Conservation (phyloP, 2,888 invertebrate species). For the Phalera bucephala region DNA sequence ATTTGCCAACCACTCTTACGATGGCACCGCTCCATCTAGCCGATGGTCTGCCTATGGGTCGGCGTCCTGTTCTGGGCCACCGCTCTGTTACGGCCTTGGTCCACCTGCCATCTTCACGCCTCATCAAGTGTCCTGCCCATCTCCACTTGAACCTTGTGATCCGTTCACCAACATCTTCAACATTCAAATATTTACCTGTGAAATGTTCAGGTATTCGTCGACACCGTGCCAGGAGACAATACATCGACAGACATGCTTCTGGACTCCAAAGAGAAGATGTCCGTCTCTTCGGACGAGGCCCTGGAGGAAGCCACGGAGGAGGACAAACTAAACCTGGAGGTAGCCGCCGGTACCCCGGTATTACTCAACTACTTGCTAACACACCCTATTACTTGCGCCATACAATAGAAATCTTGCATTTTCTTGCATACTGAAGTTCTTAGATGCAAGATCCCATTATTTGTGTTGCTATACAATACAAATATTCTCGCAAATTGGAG, state of each 20-base stretch:
- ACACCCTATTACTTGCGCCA: conserved; percentile 67
- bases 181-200: too few relatives aligned
- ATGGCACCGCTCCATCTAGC: too few relatives aligned
- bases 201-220: conserved; percentile 70
- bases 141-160: too few relatives aligned
- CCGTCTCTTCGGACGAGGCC: conserved; percentile 47
- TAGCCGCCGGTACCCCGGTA: conserved; percentile 73
- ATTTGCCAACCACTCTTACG: too few relatives aligned
- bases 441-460: not conserved
- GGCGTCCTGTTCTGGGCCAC: too few relatives aligned
- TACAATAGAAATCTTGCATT: conserved; percentile 41
- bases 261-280: conserved; percentile 51
- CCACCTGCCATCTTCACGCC: too few relatives aligned
- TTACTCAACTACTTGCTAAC: conserved; percentile 68
- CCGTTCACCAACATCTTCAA: too few relatives aligned
- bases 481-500: not conserved
- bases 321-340: conserved; percentile 57
- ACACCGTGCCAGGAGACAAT: conserved; percentile 56
- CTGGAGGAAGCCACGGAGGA: conserved; percentile 36
- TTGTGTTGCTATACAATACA: too few relatives aligned
- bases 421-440: not conserved
- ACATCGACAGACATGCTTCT: conserved; percentile 64
- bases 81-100: too few relatives aligned
- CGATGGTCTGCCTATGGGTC: too few relatives aligned
- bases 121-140: too few relatives aligned